Conservation (phyloP, 2,888 invertebrate species). For the Cantharis rufa region DNA sequence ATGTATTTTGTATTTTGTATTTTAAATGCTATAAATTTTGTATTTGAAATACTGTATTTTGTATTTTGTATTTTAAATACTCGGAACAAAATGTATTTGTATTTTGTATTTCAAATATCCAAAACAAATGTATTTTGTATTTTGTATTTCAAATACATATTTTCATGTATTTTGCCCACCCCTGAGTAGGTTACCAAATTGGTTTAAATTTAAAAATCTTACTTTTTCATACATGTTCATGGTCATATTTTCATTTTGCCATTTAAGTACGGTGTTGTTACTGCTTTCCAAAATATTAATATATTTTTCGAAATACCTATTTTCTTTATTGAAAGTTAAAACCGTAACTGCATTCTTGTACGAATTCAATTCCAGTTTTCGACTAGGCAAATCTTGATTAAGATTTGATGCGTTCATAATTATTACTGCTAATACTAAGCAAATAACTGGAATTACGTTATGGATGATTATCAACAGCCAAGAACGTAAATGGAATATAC, state of each 20-base stretch:
- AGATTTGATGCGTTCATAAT: background rate
- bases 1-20: no score
- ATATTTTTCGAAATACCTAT: background rate
- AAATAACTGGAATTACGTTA: conserved; percentile 70
- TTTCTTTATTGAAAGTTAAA: background rate
- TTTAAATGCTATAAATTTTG: no score
- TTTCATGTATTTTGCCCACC: no score
- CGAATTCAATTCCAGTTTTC: background rate
- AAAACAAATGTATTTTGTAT: no score
- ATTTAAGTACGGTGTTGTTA: background rate
- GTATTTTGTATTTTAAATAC: no score
- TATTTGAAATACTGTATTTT: no score
- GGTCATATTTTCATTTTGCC: background rate
- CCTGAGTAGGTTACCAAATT: background rate
- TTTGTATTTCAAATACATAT: no score
- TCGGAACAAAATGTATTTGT: no score
- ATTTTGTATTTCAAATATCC: no score
- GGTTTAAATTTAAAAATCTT: background rate
- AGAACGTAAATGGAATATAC: conserved; percentile 62
- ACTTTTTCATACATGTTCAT: background rate
- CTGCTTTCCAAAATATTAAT: background rate
- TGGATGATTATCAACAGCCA: conserved; percentile 68
- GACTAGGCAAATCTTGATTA: background rate
- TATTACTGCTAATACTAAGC: conserved; percentile 63
- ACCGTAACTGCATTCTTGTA: background rate